Percentiles rank a stretch among this genome's conserved stretches.
These are phyloP conservation scores for Potorous gilbertii DNA, from an alignment of 2,797 vertebrate genomes.

Conservation along the genomic window DNA sequence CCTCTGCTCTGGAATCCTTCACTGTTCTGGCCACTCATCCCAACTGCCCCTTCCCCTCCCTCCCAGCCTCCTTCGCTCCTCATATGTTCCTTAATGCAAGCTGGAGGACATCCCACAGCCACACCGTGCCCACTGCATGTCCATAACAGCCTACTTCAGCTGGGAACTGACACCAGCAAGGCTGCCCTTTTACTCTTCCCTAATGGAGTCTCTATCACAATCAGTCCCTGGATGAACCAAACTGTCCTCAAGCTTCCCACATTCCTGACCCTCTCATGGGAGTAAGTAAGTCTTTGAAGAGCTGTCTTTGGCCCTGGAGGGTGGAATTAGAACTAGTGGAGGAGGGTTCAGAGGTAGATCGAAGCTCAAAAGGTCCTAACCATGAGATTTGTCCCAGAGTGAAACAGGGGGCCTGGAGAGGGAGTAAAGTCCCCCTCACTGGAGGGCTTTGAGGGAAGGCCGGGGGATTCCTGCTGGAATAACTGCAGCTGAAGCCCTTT, in stretches of 20 bases:
- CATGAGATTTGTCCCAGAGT: neutral
- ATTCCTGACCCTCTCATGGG: too few species aligned
- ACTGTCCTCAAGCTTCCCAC: neutral
- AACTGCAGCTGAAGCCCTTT: neutral
- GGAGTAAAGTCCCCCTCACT: neutral
- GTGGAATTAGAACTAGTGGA: neutral
- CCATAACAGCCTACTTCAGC: neutral
- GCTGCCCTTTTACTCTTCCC: neutral
- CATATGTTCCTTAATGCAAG: neutral
- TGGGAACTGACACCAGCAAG: neutral
- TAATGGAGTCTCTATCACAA: neutral
- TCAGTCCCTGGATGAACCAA: neutral
- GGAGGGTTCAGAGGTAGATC: constrained; percentile 4
- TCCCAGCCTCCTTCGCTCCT: neutral
- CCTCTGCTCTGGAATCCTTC: neutral
- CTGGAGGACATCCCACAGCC: neutral
- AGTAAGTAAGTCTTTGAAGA: neutral
- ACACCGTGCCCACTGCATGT: neutral
- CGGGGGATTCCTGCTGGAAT: neutral
- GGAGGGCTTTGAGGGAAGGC: neutral
- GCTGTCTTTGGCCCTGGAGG: constrained; percentile 2
- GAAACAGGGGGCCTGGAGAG: neutral
- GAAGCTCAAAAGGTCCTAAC: neutral
- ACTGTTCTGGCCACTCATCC: neutral
- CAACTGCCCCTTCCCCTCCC: neutral